These are phyloP conservation scores for Pantherophis vulpinus DNA, from an alignment of 2,797 vertebrate genomes.

Conservation along the genomic window DNA sequence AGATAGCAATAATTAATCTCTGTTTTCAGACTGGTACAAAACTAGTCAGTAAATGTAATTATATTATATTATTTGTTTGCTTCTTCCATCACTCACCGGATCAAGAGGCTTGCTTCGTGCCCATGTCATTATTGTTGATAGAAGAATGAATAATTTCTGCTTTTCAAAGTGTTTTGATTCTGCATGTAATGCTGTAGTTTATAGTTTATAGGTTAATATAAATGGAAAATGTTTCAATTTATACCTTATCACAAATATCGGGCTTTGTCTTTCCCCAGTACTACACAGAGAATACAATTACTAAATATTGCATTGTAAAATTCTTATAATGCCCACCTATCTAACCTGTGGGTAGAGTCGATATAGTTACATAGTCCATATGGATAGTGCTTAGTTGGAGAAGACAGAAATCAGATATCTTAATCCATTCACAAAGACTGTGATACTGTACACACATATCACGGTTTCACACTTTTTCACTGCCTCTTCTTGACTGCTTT, in stretches of 20 bases:
- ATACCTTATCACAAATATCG: background rate
- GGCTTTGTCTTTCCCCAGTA: background rate
- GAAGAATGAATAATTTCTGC: conserved; percentile 85
- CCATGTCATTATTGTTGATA: conserved; percentile 94
- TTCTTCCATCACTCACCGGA: conserved; percentile 73
- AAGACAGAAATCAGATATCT: background rate
- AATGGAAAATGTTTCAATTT: background rate
- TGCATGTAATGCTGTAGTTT: conserved; percentile 75
- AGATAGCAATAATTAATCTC: background rate
- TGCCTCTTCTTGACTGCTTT: background rate
- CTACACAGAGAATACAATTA: background rate
- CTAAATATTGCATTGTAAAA: background rate
- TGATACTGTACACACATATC: background rate
- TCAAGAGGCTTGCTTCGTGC: conserved; percentile 76
- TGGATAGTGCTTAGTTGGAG: background rate
- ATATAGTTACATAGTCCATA: background rate
- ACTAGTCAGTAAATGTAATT: background rate
- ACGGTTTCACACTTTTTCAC: background rate
- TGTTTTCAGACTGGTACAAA: background rate
- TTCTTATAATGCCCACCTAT: background rate
- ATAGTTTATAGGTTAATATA: background rate
- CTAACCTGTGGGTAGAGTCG: background rate
- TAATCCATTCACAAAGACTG: background rate
- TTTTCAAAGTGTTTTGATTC: conserved; percentile 72
- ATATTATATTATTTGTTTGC: background rate